These are phyloP conservation scores for Barnardius zonarius DNA, from an alignment of 2,113 vertebrate genomes.

Conservation along the genomic window DNA sequence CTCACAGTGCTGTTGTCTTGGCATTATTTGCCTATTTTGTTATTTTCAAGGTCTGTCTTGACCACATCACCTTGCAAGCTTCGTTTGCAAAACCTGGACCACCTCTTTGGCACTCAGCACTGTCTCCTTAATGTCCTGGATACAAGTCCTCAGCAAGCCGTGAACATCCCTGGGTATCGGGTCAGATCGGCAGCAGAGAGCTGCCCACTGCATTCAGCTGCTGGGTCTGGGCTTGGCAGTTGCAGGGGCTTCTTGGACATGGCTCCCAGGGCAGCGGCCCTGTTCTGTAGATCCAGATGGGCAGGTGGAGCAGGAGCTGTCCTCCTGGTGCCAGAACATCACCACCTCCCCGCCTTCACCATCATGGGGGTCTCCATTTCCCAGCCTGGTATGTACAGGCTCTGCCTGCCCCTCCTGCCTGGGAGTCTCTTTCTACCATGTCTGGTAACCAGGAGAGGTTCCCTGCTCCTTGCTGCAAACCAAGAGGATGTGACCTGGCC, in stretches of 20 bases:
- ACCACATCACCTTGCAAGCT: not conserved
- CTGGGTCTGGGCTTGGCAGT: not conserved
- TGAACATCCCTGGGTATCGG: not conserved
- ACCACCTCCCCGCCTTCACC: not conserved
- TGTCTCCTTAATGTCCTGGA: not conserved
- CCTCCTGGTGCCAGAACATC: not conserved
- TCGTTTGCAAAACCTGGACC: not conserved
- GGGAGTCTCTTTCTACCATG: not conserved
- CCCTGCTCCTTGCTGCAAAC: not conserved
- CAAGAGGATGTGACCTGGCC: not conserved
- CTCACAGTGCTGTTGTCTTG: not conserved
- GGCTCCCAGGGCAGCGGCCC: not conserved
- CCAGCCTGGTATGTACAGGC: accelerated
- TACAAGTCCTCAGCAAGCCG: not conserved
- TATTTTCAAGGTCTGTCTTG: not conserved
- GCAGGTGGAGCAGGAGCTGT: not conserved
- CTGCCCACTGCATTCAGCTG: not conserved
- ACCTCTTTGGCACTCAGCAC: not conserved
- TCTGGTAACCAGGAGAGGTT: not conserved
- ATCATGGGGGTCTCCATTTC: accelerated
- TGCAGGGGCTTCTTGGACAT: accelerated
- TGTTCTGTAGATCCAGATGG: not conserved
- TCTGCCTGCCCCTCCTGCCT: not conserved
- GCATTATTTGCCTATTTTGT: not conserved
- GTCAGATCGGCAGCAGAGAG: not conserved